Evolutionary conservation across 2,113 vertebrate species (phyloP), one percentile per base, ranked within the genome.

Genomic region (Neopipo cinnamomea): DNA sequence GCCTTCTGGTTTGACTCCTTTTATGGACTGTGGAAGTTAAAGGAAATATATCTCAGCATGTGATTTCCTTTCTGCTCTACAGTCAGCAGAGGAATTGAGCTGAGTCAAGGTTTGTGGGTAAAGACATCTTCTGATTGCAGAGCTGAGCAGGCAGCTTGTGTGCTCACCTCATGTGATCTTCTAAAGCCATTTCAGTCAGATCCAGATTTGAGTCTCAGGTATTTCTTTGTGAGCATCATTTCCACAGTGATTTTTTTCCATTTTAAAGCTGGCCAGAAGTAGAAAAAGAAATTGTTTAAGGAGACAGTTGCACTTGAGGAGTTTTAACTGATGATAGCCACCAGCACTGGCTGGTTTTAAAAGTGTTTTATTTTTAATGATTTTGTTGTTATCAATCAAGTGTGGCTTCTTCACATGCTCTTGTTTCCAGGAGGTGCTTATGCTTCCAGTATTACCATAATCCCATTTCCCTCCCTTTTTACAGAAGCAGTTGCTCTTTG

Each of bases 11-110:
- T 83, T 91, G 49, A 30, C 41, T 92, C 39, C 33, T 88, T 93
- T 76, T 79, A 47, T 50, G 67, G 79, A 30, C 30, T 72, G 8
- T 3, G 2, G 70, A 30, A 79, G 27, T 72, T 79, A 42, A 78
- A 82, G 56, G 82, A 91, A 50, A 47, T 90, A 85, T 23, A 28
- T 82, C 39, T 78, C 30, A 12, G 52, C 44, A 21, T 31, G 23
- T 67, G 52, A 63, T 65, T 90, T 82, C 47, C 70, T 55, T 85
- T 56, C 70, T 71, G 37, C 74, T 75, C 5, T 55, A 3, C 6
- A 73, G 53, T 75, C 83, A 96, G 94, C 78, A 95, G 78, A 85
- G 71, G 50, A 76, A 35, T 76, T 79, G 8, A 85, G 67, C 71
- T 88, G 67, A 61, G 75, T 88, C 67, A 68, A 28, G 35, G 11